Conservation (phyloP, 2,888 invertebrate species). For the Stratiomys singularior region DNA sequence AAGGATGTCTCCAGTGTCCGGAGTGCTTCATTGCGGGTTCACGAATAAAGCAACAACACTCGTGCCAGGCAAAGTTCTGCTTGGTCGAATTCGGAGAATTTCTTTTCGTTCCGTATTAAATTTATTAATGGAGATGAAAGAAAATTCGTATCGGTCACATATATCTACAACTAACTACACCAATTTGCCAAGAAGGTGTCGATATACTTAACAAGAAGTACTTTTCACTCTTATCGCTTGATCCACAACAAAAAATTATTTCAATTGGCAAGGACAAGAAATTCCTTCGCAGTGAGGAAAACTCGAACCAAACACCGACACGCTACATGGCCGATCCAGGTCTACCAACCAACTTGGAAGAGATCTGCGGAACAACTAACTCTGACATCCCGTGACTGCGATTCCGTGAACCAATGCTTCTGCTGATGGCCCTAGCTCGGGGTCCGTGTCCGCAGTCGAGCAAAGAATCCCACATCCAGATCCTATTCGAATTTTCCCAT, state of each 20-base stretch:
- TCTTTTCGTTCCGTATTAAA: too few relatives aligned
- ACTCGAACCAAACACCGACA: background rate
- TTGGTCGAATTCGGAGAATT: too few relatives aligned
- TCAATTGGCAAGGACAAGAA: background rate
- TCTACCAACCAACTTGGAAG: constrained; percentile 36
- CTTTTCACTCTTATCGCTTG: too few relatives aligned
- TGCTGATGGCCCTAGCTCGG: constrained; percentile 20
- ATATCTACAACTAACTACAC: background rate
- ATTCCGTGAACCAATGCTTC: background rate
- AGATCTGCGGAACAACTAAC: constrained; percentile 34
- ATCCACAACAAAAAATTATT: background rate
- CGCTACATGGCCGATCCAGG: background rate
- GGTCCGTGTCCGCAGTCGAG: constrained; percentile 25
- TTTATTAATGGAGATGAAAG: background rate
- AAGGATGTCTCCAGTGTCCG: constrained; percentile 12
- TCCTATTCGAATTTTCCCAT: constrained; percentile 23
- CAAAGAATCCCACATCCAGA: background rate
- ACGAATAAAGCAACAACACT: background rate
- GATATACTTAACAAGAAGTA: too few relatives aligned
- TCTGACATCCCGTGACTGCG: constrained; percentile 9
- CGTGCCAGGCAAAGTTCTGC: too few relatives aligned
- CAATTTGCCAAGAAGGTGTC: too few relatives aligned
- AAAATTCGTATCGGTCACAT: background rate
- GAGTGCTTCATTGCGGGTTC: constrained; percentile 4
- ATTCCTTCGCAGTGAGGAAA: background rate